Evolutionary conservation across 1,140 invertebrate genomes (phyloP).

Genomic region (Saccostrea echinata): DNA sequence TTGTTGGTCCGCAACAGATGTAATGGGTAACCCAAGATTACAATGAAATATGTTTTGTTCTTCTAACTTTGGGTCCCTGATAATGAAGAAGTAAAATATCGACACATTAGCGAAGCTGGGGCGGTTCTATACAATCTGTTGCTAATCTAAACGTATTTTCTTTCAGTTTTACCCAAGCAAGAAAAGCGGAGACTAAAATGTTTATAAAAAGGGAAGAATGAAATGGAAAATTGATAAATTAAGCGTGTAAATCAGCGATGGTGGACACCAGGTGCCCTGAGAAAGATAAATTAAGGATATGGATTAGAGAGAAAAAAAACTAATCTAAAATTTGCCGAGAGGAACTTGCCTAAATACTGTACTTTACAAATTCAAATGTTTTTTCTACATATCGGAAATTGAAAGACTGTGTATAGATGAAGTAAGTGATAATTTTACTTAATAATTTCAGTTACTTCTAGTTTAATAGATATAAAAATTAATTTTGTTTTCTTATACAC

Average conservation of each 20-base stretch:
- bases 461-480: no score
- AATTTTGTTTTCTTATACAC: no score
- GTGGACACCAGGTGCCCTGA: neutral
- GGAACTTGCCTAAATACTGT: neutral
- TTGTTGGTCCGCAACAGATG: neutral
- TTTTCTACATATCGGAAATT: no score
- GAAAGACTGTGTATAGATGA: no score
- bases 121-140: neutral
- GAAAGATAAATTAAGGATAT: neutral
- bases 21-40: neutral
- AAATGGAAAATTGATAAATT: slow-evolving; percentile 3
- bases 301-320: neutral
- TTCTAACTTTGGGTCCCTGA: neutral
- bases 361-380: no score
- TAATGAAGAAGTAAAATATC: neutral
- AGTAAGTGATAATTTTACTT: no score
- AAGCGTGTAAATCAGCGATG: slow-evolving; percentile 5
- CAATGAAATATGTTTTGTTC: neutral
- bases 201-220: neutral
- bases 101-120: neutral
- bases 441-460: no score
- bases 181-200: neutral
- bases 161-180: neutral
- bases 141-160: slow-evolving; percentile 16
- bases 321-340: neutral